These are phyloP conservation scores for Helobdella robusta DNA, from an alignment of 2,888 invertebrate genomes.

Conservation along the genomic window DNA sequence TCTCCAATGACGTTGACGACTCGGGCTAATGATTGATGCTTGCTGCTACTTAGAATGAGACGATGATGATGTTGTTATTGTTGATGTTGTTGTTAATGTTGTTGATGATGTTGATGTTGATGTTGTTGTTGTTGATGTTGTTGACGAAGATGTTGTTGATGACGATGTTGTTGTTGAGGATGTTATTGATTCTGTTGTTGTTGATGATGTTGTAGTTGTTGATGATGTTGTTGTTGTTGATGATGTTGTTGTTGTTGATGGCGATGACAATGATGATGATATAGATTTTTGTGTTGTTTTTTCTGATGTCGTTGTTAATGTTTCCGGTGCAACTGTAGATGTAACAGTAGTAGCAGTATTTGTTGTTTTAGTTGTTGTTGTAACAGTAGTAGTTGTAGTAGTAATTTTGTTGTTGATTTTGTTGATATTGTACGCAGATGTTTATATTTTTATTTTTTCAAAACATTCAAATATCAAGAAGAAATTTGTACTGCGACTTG, in stretches of 20 bases:
- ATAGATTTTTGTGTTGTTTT: neutral
- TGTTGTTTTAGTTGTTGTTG: no score
- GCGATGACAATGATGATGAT: neutral
- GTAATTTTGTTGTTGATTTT: no score
- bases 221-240: neutral
- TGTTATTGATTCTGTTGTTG: neutral
- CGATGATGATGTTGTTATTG: no score
- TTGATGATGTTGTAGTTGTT: neutral
- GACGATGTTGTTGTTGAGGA: neutral
- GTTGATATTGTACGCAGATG: no score
- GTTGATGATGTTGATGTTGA: constrained; percentile 30
- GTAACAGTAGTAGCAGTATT: neutral
- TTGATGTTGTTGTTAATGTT: no score
- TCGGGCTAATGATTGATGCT: no score
- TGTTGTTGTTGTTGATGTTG: constrained; percentile 35
- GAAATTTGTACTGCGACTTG: no score
- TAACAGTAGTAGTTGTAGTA: no score
- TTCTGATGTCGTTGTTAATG: neutral
- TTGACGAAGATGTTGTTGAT: neutral
- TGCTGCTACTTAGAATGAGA: no score
- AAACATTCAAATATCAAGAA: no score
- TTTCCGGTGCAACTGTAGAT: neutral
- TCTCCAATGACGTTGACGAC: no score
- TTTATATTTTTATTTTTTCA: no score
- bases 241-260: neutral